Percentiles rank a stretch among this genome's conserved stretches.
phyloP scores from a whole-genome alignment of 2,797 vertebrate species.

The Leuciscus waleckii region DNA sequence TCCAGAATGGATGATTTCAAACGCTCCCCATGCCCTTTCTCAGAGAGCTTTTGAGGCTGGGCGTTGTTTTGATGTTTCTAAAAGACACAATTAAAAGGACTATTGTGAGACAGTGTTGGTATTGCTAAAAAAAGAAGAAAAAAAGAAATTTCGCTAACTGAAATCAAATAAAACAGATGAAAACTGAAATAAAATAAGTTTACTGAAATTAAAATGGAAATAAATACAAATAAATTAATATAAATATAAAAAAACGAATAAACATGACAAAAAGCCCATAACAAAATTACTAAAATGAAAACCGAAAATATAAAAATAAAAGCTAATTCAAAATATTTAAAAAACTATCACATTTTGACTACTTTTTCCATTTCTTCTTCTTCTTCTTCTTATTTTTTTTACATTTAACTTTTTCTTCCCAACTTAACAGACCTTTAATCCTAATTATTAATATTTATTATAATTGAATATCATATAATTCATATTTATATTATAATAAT shows the following conservation, averaged over 20 bases:
- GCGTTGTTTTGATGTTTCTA: slow-evolving; percentile 16
- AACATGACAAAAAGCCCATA: not conserved
- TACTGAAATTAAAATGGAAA: not conserved
- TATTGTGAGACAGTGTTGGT: not conserved
- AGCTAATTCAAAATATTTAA: not conserved
- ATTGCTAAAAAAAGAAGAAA: not conserved
- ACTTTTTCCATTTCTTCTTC: not conserved
- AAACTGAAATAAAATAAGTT: not conserved
- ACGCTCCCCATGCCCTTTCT: slow-evolving; percentile 23
- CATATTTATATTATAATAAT: not conserved
- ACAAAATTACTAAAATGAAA: not conserved
- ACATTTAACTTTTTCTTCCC: too few species aligned
- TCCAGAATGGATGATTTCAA: slow-evolving; percentile 9
- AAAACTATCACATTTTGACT: not conserved
- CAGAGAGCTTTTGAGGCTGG: slow-evolving; percentile 18
- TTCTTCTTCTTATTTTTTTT: not conserved
- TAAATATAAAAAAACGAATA: not conserved
- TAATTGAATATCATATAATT: not conserved
- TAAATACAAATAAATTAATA: not conserved
- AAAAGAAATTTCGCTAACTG: not conserved
- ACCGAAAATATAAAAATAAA: not conserved
- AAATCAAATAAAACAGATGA: not conserved
- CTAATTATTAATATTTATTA: not conserved
- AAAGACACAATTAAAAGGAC: slow-evolving; percentile 14
- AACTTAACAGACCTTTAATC: too few species aligned